Base-by-base conservation (phyloP, 30 jellyfish, hydroid and myxozoan genomes). In the Hydra vulgaris region DNA sequence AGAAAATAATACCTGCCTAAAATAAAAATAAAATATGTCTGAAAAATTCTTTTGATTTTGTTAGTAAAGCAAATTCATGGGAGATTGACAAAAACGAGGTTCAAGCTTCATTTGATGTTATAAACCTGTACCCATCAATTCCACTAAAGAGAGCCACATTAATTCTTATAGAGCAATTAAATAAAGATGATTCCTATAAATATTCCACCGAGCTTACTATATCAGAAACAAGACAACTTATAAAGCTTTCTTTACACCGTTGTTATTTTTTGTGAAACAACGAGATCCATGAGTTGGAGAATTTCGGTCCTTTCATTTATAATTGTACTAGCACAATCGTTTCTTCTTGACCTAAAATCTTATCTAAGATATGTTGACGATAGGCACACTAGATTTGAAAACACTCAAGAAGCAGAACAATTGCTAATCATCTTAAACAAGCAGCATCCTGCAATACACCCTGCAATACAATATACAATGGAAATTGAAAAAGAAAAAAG, bases 381-480 rank as follows among this genome's bases (percentile, higher is more conserved):
- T 40, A 40, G 61, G 5, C 61, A 40, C 12, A 12, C 61, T 40
- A 40, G 61, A 40, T 3, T 40, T 40, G 5, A 5, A 12, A 40
- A 40, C 61, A 40, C 12, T 40, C 61, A 40, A 40, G 61, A 40
- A 40, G 12, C n/a, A n/a, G n/a, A n/a, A n/a, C 75, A n/a, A 8
- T n/a, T n/a, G 4, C 26, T 3, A 68, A 68, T n/a, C 16, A 68
- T 68, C 25, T 23, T 68, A 20, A 68, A 68, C 75, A 20, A 68
- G n/a, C 71, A 56, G 16, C 75, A 68, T 16, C 75, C 75, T n/a
- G 75, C 27, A 68, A 68, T 15, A n/a, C 75, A 68, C 75, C 75
- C 75, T n/a, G 75, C 27, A 68, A 68, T 15, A n/a, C 25, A 68
- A 68, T 68, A 68, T 16, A 68, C 75, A 68, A 68, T 68, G 12